Evolutionary conservation across 2,797 vertebrate genomes (phyloP), one percentile per base, ranked within the genome.

Genomic region (Sciurus vulgaris): DNA sequence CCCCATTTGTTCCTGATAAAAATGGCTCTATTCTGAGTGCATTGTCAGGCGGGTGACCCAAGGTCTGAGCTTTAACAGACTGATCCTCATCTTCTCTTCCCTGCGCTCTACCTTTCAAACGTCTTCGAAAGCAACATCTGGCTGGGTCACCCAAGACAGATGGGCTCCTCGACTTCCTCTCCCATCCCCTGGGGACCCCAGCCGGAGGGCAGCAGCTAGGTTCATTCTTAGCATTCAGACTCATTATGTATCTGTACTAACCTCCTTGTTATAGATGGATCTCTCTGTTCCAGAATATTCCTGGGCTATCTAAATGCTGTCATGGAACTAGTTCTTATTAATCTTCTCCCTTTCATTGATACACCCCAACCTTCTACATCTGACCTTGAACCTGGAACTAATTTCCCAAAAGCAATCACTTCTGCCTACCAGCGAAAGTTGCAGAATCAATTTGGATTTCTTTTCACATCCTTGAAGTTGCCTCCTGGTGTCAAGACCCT

Each of bases 1-100:
- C 51, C 51, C 79, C 59, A 83, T 91, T 92, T 72, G 95, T 96
- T 92, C 82, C 85, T 96, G 65, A 97, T 86, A 93, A 95, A 59
- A 91, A 51, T 9, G 61, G 84, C 93, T 54, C 4, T 20, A 86
- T 65, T 76, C 82, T 10, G 65, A 92, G 94, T 76, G 92, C 61
- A 10, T 74, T 85, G 69, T 72, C 90, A 59, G 26, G 85, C 65
- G 82, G 84, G 61, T 67, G 86, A 95, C 9, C 3, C 28, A 70
- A 89, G 81, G 72, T 83, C 59, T 92, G 59, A 22, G 47, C 24
- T 81, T 72, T 72, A 7, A 3, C 41, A 35, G 44, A 30, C 72
- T 8, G 93, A 91, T 30, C 69, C 26, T 79, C 47, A 24, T 49
- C 44, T 86, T 35, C 38, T 54, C 3, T 74, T 72, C 72, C 44